Conservation (phyloP, 2,797 vertebrate species). For the Anguilla marmorata region DNA sequence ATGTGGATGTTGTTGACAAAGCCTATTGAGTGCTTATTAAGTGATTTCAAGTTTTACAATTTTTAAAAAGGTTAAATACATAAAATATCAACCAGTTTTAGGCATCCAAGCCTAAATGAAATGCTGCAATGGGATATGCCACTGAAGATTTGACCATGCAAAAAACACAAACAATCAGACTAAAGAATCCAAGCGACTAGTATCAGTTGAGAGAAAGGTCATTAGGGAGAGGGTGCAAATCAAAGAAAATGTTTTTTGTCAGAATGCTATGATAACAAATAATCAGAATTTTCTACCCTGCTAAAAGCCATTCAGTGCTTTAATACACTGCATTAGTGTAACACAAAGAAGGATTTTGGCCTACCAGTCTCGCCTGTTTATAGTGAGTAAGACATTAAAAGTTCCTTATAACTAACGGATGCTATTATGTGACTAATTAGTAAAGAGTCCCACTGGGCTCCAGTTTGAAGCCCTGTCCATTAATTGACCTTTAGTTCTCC, state of each 20-base stretch:
- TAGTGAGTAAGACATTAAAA: not conserved
- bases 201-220: not conserved
- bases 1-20: not conserved
- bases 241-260: not conserved
- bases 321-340: not conserved
- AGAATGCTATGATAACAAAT: not conserved
- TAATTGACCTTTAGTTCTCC: not conserved
- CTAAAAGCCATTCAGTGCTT: not conserved
- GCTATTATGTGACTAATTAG: not conserved
- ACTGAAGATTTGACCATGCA: not conserved
- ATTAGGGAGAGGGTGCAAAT: not conserved
- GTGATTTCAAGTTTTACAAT: not conserved
- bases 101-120: not conserved
- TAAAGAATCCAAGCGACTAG: not conserved
- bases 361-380: not conserved
- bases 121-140: not conserved
- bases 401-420: not conserved
- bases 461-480: not conserved
- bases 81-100: conserved; percentile 6
- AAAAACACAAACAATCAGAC: not conserved
- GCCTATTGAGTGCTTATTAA: not conserved
- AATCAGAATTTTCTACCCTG: not conserved
- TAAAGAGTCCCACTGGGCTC: not conserved
- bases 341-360: not conserved
- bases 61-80: not conserved